phyloP scores from a whole-genome alignment of 92 coral and sea anemone genomes.

The Epizoanthus stellaris region DNA sequence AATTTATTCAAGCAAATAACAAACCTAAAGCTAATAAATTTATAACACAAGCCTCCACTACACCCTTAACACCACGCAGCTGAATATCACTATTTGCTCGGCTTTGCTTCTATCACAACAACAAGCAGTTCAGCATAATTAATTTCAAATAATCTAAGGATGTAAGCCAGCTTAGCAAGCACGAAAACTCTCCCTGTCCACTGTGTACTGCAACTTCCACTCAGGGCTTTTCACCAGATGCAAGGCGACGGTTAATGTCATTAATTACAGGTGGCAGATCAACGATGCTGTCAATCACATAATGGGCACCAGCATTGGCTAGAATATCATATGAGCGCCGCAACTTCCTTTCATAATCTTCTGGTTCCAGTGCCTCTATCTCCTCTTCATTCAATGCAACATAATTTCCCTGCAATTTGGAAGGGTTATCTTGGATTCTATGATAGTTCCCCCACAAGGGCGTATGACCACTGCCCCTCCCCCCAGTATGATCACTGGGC shows the following conservation, averaged over 20 bases:
- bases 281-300: conserved; percentile 88
- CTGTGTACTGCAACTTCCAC: background rate
- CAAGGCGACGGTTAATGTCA: conserved; percentile 95
- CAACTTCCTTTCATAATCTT: conserved; percentile 87
- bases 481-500: too few relatives aligned
- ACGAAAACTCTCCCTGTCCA: background rate
- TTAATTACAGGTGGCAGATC: conserved; percentile 96
- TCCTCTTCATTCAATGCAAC: conserved; percentile 94
- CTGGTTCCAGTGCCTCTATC: conserved; percentile 76
- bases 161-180: too few relatives aligned
- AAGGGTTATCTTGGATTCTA: background rate
- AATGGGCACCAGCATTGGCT: conserved; percentile 98
- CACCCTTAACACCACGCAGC: too few relatives aligned
- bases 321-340: conserved; percentile 86
- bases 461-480: too few relatives aligned
- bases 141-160: too few relatives aligned
- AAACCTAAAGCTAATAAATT: too few relatives aligned
- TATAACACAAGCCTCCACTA: too few relatives aligned
- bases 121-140: too few relatives aligned
- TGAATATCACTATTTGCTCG: too few relatives aligned
- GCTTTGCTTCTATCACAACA: too few relatives aligned
- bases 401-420: conserved; percentile 84
- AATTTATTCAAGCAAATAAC: too few relatives aligned
- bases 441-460: background rate
- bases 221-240: conserved; percentile 94